Base-by-base conservation (phyloP, 2,888 invertebrate species). In the Drosophila pseudotalamancana region DNA sequence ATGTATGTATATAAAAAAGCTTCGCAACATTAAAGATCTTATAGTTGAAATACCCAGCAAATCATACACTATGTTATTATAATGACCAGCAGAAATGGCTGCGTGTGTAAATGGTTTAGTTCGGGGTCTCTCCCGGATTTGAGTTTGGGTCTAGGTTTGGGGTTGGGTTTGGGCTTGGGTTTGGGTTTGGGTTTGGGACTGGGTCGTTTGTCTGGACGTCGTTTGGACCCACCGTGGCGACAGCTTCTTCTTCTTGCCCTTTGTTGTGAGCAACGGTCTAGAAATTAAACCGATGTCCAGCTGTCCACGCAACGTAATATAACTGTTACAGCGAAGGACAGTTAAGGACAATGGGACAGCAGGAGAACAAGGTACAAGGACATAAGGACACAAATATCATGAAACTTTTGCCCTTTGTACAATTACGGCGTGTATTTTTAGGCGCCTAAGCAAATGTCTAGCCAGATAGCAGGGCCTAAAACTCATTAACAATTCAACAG, bases 51-150 rank as follows among this genome's bases (percentile, higher is more conserved):
- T 45, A n/a, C 46, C 6, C 25, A 8, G 2, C 6, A 5, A 14
- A 6, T 1, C 3, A 34, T 71, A 57, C 76, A 9, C 64, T 76
- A 37, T n/a, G 9, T 40, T 55, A 67, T 73, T 82, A 65, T 78
- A 81, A 77, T 70, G 32, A 34, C 35, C 18, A 45, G 35, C 51
- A 23, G 42, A 78, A 79, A 69, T 65, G 49, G 25, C 53, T 27
- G 77, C 49, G 55, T 71, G 76, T 63, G 64, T 71, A 50, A 75
- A 70, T 61, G 46, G 39, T 51, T 53, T 29, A 19, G 43, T 29
- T 45, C 43, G 18, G 12, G 27, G 40, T 12, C 40, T 27, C 25
- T 34, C 25, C 43, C 18, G 53, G 18, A 42, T 23, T 32, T 14
- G 23, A 25, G 31, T 63, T 18, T 21, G 32, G 51, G 49, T 50